Base-by-base conservation (phyloP, 2,113 vertebrate species). In the Rhizomys pruinosus region DNA sequence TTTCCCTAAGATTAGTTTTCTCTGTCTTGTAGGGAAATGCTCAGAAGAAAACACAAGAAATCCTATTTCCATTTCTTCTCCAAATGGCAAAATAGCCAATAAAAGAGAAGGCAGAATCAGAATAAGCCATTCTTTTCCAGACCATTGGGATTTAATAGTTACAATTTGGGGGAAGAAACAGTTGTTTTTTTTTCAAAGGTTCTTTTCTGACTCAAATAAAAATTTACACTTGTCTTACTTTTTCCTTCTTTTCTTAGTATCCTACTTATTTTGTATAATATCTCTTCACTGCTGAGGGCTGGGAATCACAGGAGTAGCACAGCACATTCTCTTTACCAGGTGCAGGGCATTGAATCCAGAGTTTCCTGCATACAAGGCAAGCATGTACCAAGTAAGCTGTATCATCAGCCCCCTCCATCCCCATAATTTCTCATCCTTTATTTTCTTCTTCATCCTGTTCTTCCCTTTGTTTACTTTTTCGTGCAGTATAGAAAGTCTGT, bases 201-300 rank as follows among this genome's bases (percentile, higher is more conserved):
- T 27, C 4, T 89, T 92, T 93, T 27, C 5, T 84, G 39, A 82
- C 12, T 73, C 85, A 27, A 44, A 55, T 39, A 78, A 92, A 93
- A 92, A 74, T 80, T 77, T 69, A 66, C 0, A 3, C 6, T 72
- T 23, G 4, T 27, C 19, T 66, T 68, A 20, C 25, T 39, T 55
- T 86, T 7, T 15, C 3, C 13, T 52, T 66, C 15, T 87, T 79
- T 63, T 93, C 68, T 23, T 37, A 34, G 3, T 82, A 17, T 88
- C n/a, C 42, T 44, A 20, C 6, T 90, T 77, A 61, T 1, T 87
- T 91, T 82, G 88, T 94, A 77, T 3, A 22, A 69, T 37, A 81
- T 5, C 22, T 80, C 27, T 73, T 63, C 2, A 20, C 69, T 85
- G 32, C 66, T 12, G 25, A 82, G 80, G 64, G 61, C 37, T 82